Base-by-base conservation (phyloP, 2,113 vertebrate genomes). In the Hippoglossus stenolepis region DNA sequence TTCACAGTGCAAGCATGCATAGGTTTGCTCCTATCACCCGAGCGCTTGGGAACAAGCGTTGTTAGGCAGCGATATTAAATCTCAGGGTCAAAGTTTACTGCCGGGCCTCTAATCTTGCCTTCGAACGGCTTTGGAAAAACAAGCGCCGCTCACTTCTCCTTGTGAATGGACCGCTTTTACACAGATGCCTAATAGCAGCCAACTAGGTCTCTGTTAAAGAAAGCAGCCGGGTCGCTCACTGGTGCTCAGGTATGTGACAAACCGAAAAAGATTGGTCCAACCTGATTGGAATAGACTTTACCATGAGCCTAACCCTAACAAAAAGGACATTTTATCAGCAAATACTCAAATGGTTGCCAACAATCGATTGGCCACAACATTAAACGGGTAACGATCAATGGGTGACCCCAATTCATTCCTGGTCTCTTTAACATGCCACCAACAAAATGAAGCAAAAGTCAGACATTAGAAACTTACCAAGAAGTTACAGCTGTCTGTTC, bases 21-120 rank as follows among this genome's bases (percentile, higher is more conserved):
- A 71, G 38, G 73, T 81, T 80, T 70, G 77, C 69, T 83, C 79
- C 69, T 17, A 79, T 86, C 85, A 77, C 81, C 62, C 7, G 0
- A 60, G 69, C 26, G 3, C 80, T 87, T 80, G 77, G 70, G 82
- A 90, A 84, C 65, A 4, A 62, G 73, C 38, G 12, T 56, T 11
- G 38, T 72, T 53, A 75, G 20, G 14, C 51, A 66, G 59, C 35
- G 23, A 76, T 67, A 81, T 92, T 85, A 84, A 78, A 80, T 85
- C 85, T 76, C 70, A 77, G 56, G 88, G 87, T 88, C 85, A 86
- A 82, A 91, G 84, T 78, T 90, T 58, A 82, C 72, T 53, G 80
- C 71, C 35, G 18, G 75, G 83, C 89, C 83, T 87, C 87, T 89
- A 92, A 93, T 93, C 88, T 90, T 45, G 49, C 65, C 70, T 82